Percentiles rank a stretch among this genome's conserved stretches.
These are phyloP conservation scores for Sebastes trivittatus DNA, from an alignment of 2,797 vertebrate genomes.

Conservation along the genomic window DNA sequence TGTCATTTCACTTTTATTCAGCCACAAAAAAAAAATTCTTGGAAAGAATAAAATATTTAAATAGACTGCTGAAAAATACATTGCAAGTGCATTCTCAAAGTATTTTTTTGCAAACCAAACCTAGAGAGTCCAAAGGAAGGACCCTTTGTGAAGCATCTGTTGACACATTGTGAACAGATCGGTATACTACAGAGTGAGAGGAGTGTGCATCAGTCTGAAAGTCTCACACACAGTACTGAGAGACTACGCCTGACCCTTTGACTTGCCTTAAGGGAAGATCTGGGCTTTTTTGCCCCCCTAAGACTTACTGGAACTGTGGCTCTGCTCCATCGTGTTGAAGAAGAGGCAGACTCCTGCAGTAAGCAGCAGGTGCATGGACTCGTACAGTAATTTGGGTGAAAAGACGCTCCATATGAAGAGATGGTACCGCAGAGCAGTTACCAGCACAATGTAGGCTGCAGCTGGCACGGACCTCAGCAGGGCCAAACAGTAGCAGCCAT, in stretches of 20 bases:
- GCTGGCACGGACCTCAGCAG: constrained; percentile 88
- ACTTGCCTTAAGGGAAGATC: not conserved
- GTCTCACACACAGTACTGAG: not conserved
- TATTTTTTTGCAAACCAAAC: constrained; percentile 1
- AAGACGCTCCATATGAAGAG: constrained; percentile 99
- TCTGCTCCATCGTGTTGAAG: constrained; percentile 89
- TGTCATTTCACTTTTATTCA: constrained; percentile 35
- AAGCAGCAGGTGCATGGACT: constrained; percentile 89
- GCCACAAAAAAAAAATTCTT: not conserved
- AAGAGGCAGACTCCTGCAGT: constrained; percentile 85
- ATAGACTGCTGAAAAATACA: constrained; percentile 24
- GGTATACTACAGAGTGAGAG: not conserved
- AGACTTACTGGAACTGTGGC: constrained; percentile 56
- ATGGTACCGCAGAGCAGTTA: constrained; percentile 92
- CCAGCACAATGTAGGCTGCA: constrained; percentile 87
- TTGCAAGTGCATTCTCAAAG: not conserved
- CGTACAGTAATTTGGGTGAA: constrained; percentile 95
- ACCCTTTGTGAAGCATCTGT: not conserved
- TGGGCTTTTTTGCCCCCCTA: not conserved
- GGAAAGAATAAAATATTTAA: constrained; percentile 32
- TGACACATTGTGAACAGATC: constrained; percentile 3
- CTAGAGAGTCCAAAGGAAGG: not conserved
- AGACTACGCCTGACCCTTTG: not conserved
- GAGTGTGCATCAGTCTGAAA: not conserved
- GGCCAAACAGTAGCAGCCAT: constrained; percentile 92